Evolutionary conservation across 2,113 vertebrate genomes (phyloP), one percentile per base, ranked within the genome.

Genomic region (Romanogobio albipinnatus): DNA sequence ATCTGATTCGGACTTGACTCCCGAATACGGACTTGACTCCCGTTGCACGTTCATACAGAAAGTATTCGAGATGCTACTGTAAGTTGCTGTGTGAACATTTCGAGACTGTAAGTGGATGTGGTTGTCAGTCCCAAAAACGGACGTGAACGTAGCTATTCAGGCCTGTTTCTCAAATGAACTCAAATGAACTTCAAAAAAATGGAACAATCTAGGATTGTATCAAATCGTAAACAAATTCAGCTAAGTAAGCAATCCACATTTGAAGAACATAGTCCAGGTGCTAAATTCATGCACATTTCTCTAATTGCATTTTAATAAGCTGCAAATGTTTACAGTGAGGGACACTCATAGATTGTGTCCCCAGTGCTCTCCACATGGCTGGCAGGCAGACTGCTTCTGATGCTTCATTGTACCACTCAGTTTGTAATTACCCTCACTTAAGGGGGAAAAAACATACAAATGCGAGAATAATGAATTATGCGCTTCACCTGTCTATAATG

Each of bases 371-470:
- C 43, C 82, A 49, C 71, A 59, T 45, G 45, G n/a, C 74, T 82
- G 88, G 71, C 85, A 87, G 19, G 68, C 59, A 43, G 61, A 43
- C 49, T 36, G 82, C 56, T 26, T 26, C 66, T 80, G 86, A 85
- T 82, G 74, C 78, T 83, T 81, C 61, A 88, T 81, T 86, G 84
- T 87, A 81, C 45, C 59, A 70, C 76, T 90, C 88, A 88, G 86
- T 85, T 76, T 86, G 83, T 87, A 89, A 88, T 90, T 88, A 87
- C 83, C 68, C 77, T 88, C 86, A 87, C 88, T 88, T 87, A 76
- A 64, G 47, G 76, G 39, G 22, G 15, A 33, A 77, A 85, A 84
- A 68, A 85, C 64, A 86, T 66, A 43, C 86, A 87, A 83, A 76
- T 43, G 85, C 1, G 19, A 53, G 24, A 56, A 22, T n/a, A 87